These are phyloP conservation scores for Cistogaster globosa DNA, from an alignment of 2,888 invertebrate species.

Conservation along the genomic window DNA sequence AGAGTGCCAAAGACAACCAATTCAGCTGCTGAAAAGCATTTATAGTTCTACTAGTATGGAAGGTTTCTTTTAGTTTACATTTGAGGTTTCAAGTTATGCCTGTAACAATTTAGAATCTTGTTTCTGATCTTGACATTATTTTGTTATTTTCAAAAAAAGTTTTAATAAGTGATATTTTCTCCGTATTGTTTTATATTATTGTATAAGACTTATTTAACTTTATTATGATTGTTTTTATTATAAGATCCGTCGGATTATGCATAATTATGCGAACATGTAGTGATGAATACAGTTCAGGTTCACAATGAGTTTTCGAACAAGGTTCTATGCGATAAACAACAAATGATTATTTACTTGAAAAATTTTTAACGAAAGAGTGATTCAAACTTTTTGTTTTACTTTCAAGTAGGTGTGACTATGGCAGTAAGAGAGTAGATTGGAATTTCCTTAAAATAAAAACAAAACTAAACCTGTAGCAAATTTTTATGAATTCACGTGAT, in stretches of 20 bases:
- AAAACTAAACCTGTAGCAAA: slow-evolving; percentile 19
- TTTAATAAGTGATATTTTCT: background rate
- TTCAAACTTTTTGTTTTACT: slow-evolving; percentile 45
- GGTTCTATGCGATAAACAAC: slow-evolving; percentile 20
- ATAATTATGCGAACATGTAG: slow-evolving; percentile 30
- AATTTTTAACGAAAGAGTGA: slow-evolving; percentile 26
- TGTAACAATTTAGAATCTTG: no score
- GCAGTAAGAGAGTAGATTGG: background rate
- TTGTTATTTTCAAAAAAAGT: no score
- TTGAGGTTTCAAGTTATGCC: no score
- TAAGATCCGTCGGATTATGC: background rate
- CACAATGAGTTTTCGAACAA: slow-evolving; percentile 30
- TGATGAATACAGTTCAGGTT: background rate
- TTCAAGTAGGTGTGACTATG: background rate
- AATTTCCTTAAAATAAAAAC: slow-evolving; percentile 12
- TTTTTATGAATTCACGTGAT: background rate
- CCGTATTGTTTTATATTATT: background rate
- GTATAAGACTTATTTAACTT: background rate
- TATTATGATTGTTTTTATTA: background rate
- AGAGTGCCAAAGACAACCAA: no score
- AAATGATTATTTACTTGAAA: background rate
- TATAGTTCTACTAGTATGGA: no score
- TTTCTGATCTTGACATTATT: no score
- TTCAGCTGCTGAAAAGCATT: no score
- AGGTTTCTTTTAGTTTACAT: no score